Evolutionary conservation across 2,113 vertebrate genomes (phyloP).

Genomic region (Sakesphorus luctuosus): DNA sequence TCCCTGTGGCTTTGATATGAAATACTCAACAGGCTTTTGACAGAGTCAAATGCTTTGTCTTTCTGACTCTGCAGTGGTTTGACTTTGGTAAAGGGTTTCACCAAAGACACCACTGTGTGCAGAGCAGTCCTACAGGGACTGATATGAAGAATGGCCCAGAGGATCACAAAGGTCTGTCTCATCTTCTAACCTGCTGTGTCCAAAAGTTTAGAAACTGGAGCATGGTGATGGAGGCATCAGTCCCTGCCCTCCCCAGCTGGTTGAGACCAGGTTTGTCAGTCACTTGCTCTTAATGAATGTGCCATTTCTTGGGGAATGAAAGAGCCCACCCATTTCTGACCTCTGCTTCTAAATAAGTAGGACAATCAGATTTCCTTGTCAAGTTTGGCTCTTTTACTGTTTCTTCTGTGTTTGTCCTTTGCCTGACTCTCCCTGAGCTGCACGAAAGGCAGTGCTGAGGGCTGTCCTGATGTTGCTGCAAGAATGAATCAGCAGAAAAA

Average conservation of each 20-base stretch:
- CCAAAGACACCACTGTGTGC: background rate
- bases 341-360: background rate
- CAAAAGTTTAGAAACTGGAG: background rate
- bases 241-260: background rate
- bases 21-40: background rate
- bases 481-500: background rate
- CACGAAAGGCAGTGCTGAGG: background rate
- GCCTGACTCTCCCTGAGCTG: background rate
- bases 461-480: background rate
- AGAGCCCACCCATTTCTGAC: background rate
- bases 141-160: background rate
- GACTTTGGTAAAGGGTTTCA: background rate
- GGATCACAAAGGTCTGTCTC: background rate
- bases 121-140: background rate
- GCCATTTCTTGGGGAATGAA: background rate
- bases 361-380: background rate
- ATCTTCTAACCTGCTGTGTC: background rate
- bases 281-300: background rate
- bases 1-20: background rate
- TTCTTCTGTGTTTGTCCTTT: background rate
- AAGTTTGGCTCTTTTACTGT: background rate
- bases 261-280: background rate
- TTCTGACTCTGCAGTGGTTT: background rate
- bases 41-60: background rate
- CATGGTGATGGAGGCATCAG: background rate